A percentile compares a stretch with the other conserved stretches of the same genome.
phyloP scores from a whole-genome alignment of 2,113 vertebrate genomes.

The Rhodinocichla rosea region DNA sequence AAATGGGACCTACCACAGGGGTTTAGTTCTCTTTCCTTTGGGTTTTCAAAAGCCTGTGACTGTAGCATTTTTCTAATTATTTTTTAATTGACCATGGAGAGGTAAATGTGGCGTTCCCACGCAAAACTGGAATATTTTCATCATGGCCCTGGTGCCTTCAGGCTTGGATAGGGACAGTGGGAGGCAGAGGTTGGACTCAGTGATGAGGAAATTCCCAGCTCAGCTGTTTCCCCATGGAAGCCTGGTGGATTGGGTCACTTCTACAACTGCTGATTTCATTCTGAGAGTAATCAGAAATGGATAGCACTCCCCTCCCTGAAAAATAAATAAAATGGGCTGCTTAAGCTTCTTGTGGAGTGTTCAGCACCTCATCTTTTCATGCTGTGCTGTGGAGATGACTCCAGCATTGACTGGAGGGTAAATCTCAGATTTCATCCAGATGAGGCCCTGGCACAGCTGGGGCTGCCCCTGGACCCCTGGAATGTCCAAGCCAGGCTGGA shows the following conservation, averaged over 20 bases:
- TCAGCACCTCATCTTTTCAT: not conserved
- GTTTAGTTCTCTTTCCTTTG: not conserved
- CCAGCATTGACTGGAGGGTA: not conserved
- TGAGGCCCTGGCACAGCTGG: not conserved
- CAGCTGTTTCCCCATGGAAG: not conserved
- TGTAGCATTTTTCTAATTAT: not conserved
- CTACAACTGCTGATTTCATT: not conserved
- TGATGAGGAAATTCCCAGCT: not conserved
- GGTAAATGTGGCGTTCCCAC: not conserved
- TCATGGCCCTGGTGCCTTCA: not conserved
- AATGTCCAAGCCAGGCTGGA: not conserved
- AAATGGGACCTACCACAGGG: fast-evolving
- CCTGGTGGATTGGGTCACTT: not conserved
- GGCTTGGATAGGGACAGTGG: fast-evolving
- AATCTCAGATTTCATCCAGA: not conserved
- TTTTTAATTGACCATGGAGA: fast-evolving
- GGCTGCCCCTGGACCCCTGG: not conserved
- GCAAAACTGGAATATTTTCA: not conserved
- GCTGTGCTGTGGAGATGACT: not conserved
- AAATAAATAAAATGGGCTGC: not conserved
- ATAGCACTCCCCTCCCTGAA: fast-evolving
- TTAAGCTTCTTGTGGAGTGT: not conserved
- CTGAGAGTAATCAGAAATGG: not conserved
- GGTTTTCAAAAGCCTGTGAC: not conserved
- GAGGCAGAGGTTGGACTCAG: not conserved